Evolutionary conservation across 2,888 invertebrate genomes (phyloP), one percentile per base, ranked within the genome.

Genomic region (Eupithecia subfuscata): DNA sequence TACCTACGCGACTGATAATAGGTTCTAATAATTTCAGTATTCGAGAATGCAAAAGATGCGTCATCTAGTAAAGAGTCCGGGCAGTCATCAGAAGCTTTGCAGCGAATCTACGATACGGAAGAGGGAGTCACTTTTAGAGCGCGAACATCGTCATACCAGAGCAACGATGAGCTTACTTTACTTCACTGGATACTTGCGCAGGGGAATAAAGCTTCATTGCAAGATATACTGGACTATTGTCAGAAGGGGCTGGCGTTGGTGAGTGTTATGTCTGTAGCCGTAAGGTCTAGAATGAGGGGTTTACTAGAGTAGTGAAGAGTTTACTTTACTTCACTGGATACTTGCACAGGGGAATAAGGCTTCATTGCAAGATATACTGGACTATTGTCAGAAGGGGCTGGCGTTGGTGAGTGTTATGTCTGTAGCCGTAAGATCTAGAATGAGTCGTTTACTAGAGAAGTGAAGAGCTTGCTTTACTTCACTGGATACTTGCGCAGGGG

Each of bases 401-500:
- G 96, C 43, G 68, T 68, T 68, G 68, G 68, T 67, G 18, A 67
- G 65, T 64, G 9, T 34, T 64, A 43, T 43, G 43, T 43, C 30
- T 16, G 25, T 30, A 63, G 16, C 30, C 16, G 52, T 16, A 25
- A 63, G 30, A 8, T 25, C 11, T 52, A 52, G 56, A 56, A 22
- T 56, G 0, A 11, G 11, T 56, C 14, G 22, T 60, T 60, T 5
- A 60, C 9, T 22, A 92, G 71, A 89, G 85, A 77, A 91, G 90
- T 79, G 94, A 95, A 30, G 95, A 95, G 14, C 91, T 96, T 1
- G 97, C 30, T 30, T 30, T 30, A 56, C 30, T 30, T 30, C 30
- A 98, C 82, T 98, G 98, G 98, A 98, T 98, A 75, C 96, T 97
- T 40, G 96, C 97, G 7, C 97, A 97, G 85, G 98, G 98, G 83